A percentile compares a stretch with the other conserved stretches of the same genome.
These are phyloP conservation scores for Hermetia illucens DNA, from an alignment of 1,140 invertebrate species.

Conservation along the genomic window DNA sequence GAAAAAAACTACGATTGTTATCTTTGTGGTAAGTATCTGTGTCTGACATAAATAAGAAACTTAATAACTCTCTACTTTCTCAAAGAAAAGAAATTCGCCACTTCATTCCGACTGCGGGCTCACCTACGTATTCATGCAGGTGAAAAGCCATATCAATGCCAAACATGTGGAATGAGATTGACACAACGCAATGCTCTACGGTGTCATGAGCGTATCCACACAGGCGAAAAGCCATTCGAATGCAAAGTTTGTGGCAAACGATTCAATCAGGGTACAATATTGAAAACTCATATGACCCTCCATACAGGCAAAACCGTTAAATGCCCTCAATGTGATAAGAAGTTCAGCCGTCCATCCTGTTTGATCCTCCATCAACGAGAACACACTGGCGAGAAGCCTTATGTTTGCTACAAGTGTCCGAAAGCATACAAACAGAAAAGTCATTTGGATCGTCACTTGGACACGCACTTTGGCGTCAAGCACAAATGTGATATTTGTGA, in stretches of 20 bases:
- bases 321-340: constrained; percentile 8
- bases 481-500: constrained; percentile 6
- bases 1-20: constrained; percentile 3
- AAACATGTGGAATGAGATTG: constrained; percentile 5
- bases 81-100: constrained; percentile 1
- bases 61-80: not conserved
- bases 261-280: constrained; percentile 7
- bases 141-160: constrained; percentile 3
- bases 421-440: constrained; percentile 9
- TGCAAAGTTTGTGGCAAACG: constrained; percentile 8
- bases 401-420: constrained; percentile 6
- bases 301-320: constrained; percentile 7
- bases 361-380: constrained; percentile 7
- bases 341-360: constrained; percentile 7
- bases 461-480: constrained; percentile 7
- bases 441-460: constrained; percentile 9
- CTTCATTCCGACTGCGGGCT: not conserved
- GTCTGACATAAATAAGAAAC: not conserved
- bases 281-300: constrained; percentile 9
- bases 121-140: constrained; percentile 6
- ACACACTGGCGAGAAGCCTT: constrained; percentile 5
- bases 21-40: constrained; percentile 3
- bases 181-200: constrained; percentile 2
- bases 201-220: constrained; percentile 8
- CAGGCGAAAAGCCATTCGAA: constrained; percentile 6